Base-by-base conservation (phyloP, 2,888 invertebrate genomes). In the Nemotelus nigrinus region DNA sequence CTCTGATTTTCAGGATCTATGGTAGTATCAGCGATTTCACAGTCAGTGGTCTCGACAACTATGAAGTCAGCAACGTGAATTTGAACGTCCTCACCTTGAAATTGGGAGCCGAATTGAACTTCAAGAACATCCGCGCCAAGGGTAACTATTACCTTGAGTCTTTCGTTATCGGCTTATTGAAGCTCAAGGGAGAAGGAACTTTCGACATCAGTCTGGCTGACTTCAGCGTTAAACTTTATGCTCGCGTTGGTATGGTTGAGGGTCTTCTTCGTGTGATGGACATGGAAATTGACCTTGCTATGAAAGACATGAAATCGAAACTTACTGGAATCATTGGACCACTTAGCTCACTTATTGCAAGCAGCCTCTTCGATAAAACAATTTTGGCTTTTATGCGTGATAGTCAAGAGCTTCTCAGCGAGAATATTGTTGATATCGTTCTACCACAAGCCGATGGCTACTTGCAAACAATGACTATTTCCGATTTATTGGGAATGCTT, bases 241-340 rank as follows among this genome's bases (percentile, higher is more conserved):
- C 58, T 41, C 74, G 78, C 48, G n/a, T 80, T 63, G 80, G 78
- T 5, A 48, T 68, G 43, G 78, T 68, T 41, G 58, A 70, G 6
- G 50, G 58, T 7, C 72, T 77, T n/a, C 57, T 79, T 3, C 41
- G 53, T n/a, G 10, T 79, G 53, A 79, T 47, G 39, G 58, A 74
- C 6, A 85, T 85, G 72, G 67, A 84, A 10, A 78, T 81, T 48
- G 77, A 79, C 3, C 81, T 86, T 1, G 74, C 77, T 0, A 76
- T 86, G 70, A 85, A 84, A 0, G 81, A 83, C 45, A 83, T 83
- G 3, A 78, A 78, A 50, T 85, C 86, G 0, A 82, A 84, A 68
- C 83, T 85, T 78, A 84, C 84, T 53, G 85, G 85, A 3, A 50
- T 86, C 25, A 25, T 70, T 7, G 64, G 53, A 2, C 60, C 65